These are phyloP conservation scores for Pagrus major DNA, from an alignment of 2,113 vertebrate genomes.

Conservation along the genomic window DNA sequence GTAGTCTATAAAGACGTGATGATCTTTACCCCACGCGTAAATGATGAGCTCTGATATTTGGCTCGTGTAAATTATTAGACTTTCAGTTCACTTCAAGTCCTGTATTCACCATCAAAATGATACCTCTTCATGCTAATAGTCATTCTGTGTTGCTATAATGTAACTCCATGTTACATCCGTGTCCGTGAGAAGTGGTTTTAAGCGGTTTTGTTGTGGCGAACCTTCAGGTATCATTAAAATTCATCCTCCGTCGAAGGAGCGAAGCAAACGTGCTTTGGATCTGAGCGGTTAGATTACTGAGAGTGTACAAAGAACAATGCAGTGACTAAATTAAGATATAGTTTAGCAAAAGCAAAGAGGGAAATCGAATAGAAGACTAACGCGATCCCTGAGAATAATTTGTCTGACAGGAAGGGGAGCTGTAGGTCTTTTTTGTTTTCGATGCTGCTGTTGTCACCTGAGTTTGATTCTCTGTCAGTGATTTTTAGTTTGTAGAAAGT, in stretches of 20 bases:
- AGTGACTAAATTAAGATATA: conserved; percentile 67
- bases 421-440: conserved; percentile 71
- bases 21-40: conserved; percentile 5
- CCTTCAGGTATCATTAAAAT: conserved; percentile 66
- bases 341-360: conserved; percentile 65
- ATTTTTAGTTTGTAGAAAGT: conserved; percentile 73
- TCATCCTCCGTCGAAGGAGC: conserved; percentile 48
- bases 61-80: conserved; percentile 7
- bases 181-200: conserved; percentile 83
- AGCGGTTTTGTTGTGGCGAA: conserved; percentile 78
- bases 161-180: neutral
- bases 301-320: conserved; percentile 69
- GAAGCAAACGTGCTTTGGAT: conserved; percentile 46
- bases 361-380: conserved; percentile 56
- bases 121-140: conserved; percentile 23
- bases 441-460: conserved; percentile 83
- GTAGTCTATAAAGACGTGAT: conserved; percentile 47
- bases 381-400: conserved; percentile 59
- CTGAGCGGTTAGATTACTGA: conserved; percentile 51
- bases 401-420: conserved; percentile 66
- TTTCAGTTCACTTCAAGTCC: conserved; percentile 1
- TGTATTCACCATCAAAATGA: neutral
- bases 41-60: conserved; percentile 37
- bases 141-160: conserved; percentile 3
- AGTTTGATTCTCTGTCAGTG: conserved; percentile 74